Evolutionary conservation across 2,113 vertebrate genomes (phyloP).

Genomic region (Leucopsar rothschildi): DNA sequence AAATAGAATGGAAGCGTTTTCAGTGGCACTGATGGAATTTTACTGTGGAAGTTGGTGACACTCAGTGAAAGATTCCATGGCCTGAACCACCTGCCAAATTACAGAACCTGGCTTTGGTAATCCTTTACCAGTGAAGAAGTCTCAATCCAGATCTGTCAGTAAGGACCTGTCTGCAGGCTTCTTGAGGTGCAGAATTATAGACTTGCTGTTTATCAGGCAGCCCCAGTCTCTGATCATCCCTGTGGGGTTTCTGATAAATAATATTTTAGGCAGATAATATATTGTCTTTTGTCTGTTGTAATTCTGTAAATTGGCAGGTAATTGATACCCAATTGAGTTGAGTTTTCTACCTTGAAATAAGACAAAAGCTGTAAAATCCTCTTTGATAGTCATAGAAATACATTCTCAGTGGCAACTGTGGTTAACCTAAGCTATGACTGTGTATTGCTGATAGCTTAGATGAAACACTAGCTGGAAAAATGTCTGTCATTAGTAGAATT

Average conservation of each 20-base stretch:
- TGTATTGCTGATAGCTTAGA: background rate
- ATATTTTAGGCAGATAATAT: slow-evolving; percentile 8
- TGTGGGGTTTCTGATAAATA: background rate
- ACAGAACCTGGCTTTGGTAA: background rate
- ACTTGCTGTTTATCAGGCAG: background rate
- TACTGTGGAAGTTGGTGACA: background rate
- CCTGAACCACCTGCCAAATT: background rate
- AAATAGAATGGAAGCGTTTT: background rate
- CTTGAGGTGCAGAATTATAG: background rate
- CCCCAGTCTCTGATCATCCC: background rate
- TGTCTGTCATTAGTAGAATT: background rate
- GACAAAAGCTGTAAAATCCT: background rate
- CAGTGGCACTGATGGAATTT: background rate
- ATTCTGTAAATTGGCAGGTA: slow-evolving; percentile 38
- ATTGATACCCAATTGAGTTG: background rate
- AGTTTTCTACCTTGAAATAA: background rate
- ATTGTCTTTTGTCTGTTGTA: background rate
- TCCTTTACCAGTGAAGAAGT: background rate
- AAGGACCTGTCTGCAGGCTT: background rate
- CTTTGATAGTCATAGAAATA: slow-evolving; percentile 13
- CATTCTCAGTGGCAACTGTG: background rate
- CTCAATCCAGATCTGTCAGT: background rate
- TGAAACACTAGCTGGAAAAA: background rate
- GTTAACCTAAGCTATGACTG: background rate
- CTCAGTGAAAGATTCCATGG: background rate